Base-by-base conservation (phyloP, 64 coral and sea anemone genomes). In the Porites australiensis region DNA sequence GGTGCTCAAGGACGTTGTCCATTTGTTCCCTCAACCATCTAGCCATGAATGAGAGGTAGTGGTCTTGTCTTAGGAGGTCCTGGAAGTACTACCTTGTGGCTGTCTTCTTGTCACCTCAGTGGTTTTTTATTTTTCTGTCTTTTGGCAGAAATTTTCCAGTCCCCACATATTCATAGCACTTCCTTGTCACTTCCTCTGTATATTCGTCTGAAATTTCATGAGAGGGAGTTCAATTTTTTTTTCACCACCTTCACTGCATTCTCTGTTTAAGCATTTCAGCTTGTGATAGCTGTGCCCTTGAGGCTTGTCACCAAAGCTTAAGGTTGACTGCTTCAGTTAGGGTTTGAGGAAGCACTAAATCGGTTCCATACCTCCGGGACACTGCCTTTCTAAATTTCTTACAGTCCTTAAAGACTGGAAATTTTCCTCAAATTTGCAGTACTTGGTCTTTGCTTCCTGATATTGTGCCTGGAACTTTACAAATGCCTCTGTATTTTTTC, bases 401-500 rank as follows among this genome's bases (percentile, higher is more conserved):
- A 58, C 92, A 94, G 54, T 83, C 93, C 14, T 83, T 94, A 50
- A 94, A 94, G 22, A 94, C 79, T 44, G 77, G 75, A 57, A 54
- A 59, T 88, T 84, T 94, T 87, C 9, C 45, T 93, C 91, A 79
- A 93, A 93, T 58, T 93, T 93, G 2, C 76, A 48, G 13, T 93
- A 84, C 27, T 77, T 92, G 3, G 86, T 75, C 70, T 92, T 93
- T 3, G 80, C 74, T 21, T 93, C 74, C 0, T 74, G 73, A 19
- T 93, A 48, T 80, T 68, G 46, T 16, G 44, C 91, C 19, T 55
- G 46, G 50, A 87, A 93, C 11, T 87, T 83, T 50, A 93, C 50
- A 73, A 70, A 88, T 70, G 73, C 91, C 21, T 93, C 91, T n/a
- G 91, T 4, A 74, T 93, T 81, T 93, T 93, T 82, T 93, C 92